Conservation (phyloP, 1,140 invertebrate genomes). For the Neodiprion pinetum region DNA sequence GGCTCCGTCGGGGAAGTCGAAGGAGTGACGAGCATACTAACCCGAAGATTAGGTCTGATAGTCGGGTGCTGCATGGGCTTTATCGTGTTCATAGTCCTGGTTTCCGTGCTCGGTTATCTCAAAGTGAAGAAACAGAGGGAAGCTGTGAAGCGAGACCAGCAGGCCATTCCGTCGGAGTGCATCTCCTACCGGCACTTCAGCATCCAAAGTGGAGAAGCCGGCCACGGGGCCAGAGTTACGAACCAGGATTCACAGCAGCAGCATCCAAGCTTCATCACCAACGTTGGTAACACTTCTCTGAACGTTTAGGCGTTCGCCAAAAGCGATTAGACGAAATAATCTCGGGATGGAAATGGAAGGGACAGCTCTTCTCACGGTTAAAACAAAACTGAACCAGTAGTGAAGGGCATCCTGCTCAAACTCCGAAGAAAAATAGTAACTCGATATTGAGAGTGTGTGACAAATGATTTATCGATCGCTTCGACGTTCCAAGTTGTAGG, state of each 20-base stretch:
- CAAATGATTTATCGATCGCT: too few relatives aligned
- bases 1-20: slow-evolving; percentile 70
- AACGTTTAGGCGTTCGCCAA: slow-evolving; percentile 43
- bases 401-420: too few relatives aligned
- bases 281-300: slow-evolving; percentile 35
- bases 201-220: slow-evolving; percentile 53
- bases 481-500: too few relatives aligned
- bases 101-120: slow-evolving; percentile 76
- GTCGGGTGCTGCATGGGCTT: slow-evolving; percentile 79
- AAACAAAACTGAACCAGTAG: too few relatives aligned
- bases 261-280: slow-evolving; percentile 41
- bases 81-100: slow-evolving; percentile 76
- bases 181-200: slow-evolving; percentile 75
- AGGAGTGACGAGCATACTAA: slow-evolving; percentile 70
- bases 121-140: slow-evolving; percentile 78
- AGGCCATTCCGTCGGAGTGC: slow-evolving; percentile 69
- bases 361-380: too few relatives aligned
- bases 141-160: slow-evolving; percentile 70
- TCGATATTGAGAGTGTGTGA: too few relatives aligned
- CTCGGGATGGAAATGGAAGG: too few relatives aligned
- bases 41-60: slow-evolving; percentile 75
- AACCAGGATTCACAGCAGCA: slow-evolving; percentile 36
- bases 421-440: too few relatives aligned
- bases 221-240: slow-evolving; percentile 33
- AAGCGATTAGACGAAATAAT: too few relatives aligned